A percentile compares a stretch with the other conserved stretches of the same genome.
phyloP scores from a whole-genome alignment of 2,113 vertebrate species.

The Amblyornis subalaris region DNA sequence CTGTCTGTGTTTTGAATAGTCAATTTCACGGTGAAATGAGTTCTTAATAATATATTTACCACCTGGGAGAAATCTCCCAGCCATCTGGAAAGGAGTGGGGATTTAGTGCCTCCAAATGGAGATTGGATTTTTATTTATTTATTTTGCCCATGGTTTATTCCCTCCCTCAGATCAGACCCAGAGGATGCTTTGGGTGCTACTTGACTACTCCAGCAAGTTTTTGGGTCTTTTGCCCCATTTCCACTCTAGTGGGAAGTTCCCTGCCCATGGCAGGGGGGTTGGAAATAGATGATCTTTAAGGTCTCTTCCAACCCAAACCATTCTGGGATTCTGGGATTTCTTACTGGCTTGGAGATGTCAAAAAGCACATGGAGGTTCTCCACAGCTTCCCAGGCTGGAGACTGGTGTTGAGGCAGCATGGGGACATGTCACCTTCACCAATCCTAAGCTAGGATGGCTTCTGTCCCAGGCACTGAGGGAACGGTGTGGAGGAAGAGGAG shows the following conservation, averaged over 20 bases:
- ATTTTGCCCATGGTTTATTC: constrained; percentile 46
- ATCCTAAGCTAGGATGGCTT: not conserved
- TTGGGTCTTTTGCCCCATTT: rapidly evolving
- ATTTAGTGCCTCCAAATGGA: constrained; percentile 78
- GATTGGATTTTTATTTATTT: constrained; percentile 72
- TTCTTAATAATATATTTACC: constrained; percentile 88
- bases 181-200: not conserved
- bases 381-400: not conserved
- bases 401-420: not conserved
- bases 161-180: not conserved
- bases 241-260: not conserved
- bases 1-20: constrained; percentile 84
- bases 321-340: not conserved
- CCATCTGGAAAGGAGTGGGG: constrained; percentile 80
- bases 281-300: not conserved
- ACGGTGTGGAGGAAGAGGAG: not conserved
- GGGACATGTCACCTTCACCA: not conserved
- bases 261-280: not conserved
- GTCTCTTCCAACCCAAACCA: not conserved
- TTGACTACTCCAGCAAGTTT: not conserved
- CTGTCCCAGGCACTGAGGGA: not conserved
- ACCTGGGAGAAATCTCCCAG: constrained; percentile 84
- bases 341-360: not conserved
- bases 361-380: not conserved
- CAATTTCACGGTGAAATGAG: constrained; percentile 87